Evolutionary conservation across 1,140 invertebrate genomes (phyloP), one percentile per base, ranked within the genome.

Genomic region (Danaus melanippus): DNA sequence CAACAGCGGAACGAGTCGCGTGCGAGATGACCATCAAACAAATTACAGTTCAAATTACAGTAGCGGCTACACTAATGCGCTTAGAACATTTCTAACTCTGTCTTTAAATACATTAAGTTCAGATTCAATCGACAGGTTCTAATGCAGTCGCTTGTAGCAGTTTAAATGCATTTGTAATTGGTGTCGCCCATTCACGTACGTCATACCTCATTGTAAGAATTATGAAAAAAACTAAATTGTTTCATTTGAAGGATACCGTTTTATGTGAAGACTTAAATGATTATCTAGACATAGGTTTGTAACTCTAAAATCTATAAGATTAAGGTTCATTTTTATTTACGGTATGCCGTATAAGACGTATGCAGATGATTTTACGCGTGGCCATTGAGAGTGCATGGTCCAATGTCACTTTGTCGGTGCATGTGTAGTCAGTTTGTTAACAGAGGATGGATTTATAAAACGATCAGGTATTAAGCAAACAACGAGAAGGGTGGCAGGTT

Each of bases 1-100:
- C 72, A 65, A 48, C 46, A 66, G 63, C 71, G 75, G 64, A 73
- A 79, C 74, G 65, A 56, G 60, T 71, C 63, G 70, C 73, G 72
- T 70, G 69, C 64, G 41, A 53, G 12, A 32, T 46, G 2, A 45
- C 12, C 21, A 45, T 46, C 57, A 55, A 53, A 50, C 21, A 10
- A 74, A 58, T 58, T 56, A 66, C 46, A 60, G 46, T 58, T 45
- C 15, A 53, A 57, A 64, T 60, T 58, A n/a, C 32, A 63, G 51
- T 21, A 53, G 41, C 52, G 46, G 17, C 10, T 9, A 42, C 11
- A 43, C 53, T 42, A 9, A 53, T 11, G 15, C 15, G 1, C 3
- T 44, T 39, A 53, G 46, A 12, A n/a, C 0, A 54, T 12, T 51
- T 69, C 39, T 21, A 53, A 39, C 50, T 62, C 41, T 47, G 45